These are phyloP conservation scores for Melanotaenia boesemani DNA, from an alignment of 2,797 vertebrate genomes.

Conservation along the genomic window DNA sequence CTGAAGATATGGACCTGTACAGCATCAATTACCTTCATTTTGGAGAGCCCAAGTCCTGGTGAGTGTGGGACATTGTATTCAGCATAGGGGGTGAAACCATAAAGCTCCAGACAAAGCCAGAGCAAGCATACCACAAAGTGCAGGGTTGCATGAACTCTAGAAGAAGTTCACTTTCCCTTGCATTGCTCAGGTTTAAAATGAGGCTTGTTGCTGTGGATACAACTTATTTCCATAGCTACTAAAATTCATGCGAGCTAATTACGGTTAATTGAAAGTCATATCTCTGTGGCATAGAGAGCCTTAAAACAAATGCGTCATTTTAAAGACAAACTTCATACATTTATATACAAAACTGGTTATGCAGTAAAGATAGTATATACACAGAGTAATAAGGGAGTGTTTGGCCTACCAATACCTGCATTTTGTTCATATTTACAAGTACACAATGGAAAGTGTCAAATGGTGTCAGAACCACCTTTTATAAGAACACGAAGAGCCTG, in stretches of 20 bases:
- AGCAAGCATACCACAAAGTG: not conserved
- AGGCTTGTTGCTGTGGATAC: not conserved
- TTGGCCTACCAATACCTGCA: not conserved
- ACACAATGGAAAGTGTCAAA: too few species aligned
- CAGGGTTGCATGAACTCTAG: not conserved
- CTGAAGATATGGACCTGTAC: slow-evolving; percentile 99
- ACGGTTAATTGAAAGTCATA: not conserved
- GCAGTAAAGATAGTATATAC: too few species aligned
- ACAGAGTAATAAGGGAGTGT: not conserved
- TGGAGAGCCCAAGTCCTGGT: slow-evolving; percentile 98
- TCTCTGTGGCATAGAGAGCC: not conserved
- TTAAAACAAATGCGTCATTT: too few species aligned
- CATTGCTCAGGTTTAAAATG: not conserved
- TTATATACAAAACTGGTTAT: too few species aligned
- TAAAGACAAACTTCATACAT: too few species aligned
- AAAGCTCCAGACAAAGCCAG: not conserved
- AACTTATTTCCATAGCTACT: not conserved
- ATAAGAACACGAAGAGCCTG: too few species aligned
- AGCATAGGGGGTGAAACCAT: not conserved
- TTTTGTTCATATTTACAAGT: not conserved
- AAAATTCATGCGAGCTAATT: not conserved
- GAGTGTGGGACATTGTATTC: slow-evolving; percentile 67
- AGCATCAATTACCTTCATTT: slow-evolving; percentile 99
- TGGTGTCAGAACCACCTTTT: too few species aligned
- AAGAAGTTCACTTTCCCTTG: not conserved